Evolutionary conservation across 2,797 vertebrate species (phyloP).

Genomic region (Channallabes apus): DNA sequence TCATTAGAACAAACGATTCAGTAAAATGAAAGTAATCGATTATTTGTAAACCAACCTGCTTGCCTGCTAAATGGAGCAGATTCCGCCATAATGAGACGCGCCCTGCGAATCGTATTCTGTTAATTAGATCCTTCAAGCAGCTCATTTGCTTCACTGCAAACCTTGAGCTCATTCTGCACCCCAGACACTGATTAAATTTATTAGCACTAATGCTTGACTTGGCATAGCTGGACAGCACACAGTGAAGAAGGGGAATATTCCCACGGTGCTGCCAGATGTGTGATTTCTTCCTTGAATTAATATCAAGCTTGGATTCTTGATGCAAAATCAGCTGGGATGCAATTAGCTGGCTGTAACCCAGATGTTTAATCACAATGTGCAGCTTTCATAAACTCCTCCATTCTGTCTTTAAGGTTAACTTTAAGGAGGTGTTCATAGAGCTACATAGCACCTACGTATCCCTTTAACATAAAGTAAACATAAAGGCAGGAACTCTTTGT

Average conservation of each 20-base stretch:
- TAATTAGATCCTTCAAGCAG: conserved; percentile 27
- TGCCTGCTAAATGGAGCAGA: neutral
- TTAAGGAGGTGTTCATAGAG: neutral
- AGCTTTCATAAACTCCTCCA: neutral
- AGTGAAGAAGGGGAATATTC: neutral
- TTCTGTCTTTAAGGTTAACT: neutral
- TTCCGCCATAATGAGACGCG: conserved; percentile 1
- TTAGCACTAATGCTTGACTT: conserved; percentile 45
- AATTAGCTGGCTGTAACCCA: conserved; percentile 1
- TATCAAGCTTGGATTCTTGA: conserved; percentile 8
- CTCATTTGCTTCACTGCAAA: conserved; percentile 24
- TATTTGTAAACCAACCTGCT: conserved; percentile 16
- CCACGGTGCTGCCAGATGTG: conserved; percentile 36
- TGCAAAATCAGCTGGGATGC: conserved; percentile 12
- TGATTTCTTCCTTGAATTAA: neutral
- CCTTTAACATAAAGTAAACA: neutral
- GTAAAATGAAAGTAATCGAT: conserved; percentile 20
- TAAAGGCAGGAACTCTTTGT: neutral
- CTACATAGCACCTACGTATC: neutral
- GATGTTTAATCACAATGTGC: conserved; percentile 20
- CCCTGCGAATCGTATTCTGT: conserved; percentile 24
- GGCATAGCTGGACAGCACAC: conserved; percentile 24
- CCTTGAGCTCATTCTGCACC: conserved; percentile 45
- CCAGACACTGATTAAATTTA: conserved; percentile 47
- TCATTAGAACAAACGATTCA: neutral